phyloP scores from a whole-genome alignment of 2,797 vertebrate genomes.

The Gobionotothen gibberifrons region DNA sequence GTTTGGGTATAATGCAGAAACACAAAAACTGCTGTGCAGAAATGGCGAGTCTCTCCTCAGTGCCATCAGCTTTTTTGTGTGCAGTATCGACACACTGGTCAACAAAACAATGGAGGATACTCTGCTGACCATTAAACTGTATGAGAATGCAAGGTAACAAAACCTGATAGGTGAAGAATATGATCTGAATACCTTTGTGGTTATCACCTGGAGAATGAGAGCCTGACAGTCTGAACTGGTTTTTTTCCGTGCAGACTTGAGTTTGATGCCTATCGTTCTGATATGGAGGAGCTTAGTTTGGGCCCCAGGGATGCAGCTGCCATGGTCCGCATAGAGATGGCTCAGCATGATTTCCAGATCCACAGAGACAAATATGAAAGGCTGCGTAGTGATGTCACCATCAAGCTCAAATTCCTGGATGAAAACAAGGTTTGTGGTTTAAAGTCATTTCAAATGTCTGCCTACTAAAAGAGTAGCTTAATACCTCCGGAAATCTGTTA shows the following conservation, averaged over 20 bases:
- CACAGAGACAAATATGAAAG: slow-evolving; percentile 96
- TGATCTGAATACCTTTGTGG: background rate
- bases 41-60: slow-evolving; percentile 95
- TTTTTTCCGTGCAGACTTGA: slow-evolving; percentile 85
- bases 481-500: background rate
- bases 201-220: background rate
- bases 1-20: slow-evolving; percentile 98
- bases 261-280: slow-evolving; percentile 95
- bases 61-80: slow-evolving; percentile 96
- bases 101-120: slow-evolving; percentile 99
- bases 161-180: background rate
- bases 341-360: slow-evolving; percentile 93
- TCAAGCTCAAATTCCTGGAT: slow-evolving; percentile 98
- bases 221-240: background rate
- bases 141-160: slow-evolving; percentile 92
- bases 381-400: slow-evolving; percentile 94
- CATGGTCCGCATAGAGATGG: slow-evolving; percentile 90
- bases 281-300: slow-evolving; percentile 95
- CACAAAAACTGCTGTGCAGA: slow-evolving; percentile 95
- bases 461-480: background rate
- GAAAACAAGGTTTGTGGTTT: slow-evolving; percentile 91
- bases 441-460: background rate
- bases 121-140: slow-evolving; percentile 93
- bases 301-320: slow-evolving; percentile 90
- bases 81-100: slow-evolving; percentile 94